Base-by-base conservation (phyloP, 2,888 invertebrate genomes). In the Tryphoninae sp. region DNA sequence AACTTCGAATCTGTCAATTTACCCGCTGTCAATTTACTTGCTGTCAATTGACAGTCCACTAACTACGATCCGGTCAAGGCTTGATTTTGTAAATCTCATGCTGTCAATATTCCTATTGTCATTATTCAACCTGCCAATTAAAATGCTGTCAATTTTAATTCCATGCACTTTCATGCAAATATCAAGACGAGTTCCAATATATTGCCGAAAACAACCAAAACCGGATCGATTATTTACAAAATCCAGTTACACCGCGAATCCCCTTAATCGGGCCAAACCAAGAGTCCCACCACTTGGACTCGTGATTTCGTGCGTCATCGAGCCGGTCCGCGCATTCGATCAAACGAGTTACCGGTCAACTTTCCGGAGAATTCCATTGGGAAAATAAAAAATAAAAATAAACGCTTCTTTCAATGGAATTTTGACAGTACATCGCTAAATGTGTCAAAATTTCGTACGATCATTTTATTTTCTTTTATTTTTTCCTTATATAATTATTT, bases 331-430 rank as follows among this genome's bases (percentile, higher is more conserved):
- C 33, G n/a, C 1, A n/a, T 11, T 23, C 23, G 45, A 19, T 19
- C 22, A 64, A 74, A 64, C 55, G 45, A 74, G 55, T 74, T 62
- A 42, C 55, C 64, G 55, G 22, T 49, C 23, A 74, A 23, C 23
- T 40, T 9, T 23, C 42, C 55, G 16, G 40, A 16, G 55, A 55
- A 55, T 40, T 55, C 16, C 62, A n/a, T 22, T 11, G 7, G 8
- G 26, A 26, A 23, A 67, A 51, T 49, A 49, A 67, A 53, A 40
- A 51, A 67, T 26, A 23, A 51, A 65, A 7, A 19, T 45, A 49
- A 64, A 65, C 16, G 6, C 22, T 22, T 19, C 16, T 65, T 22
- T 3, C 64, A 13, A 22, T 11, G 11, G 4, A 33, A 33, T 4
- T 6, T 4, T 4, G 4, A 33, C 6, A 6, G 0, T 33, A 33